Percentiles rank a stretch among this genome's conserved stretches.
Conservation (phyloP, 2,888 invertebrate genomes). For the Hirtodrosophila duncani region DNA sequence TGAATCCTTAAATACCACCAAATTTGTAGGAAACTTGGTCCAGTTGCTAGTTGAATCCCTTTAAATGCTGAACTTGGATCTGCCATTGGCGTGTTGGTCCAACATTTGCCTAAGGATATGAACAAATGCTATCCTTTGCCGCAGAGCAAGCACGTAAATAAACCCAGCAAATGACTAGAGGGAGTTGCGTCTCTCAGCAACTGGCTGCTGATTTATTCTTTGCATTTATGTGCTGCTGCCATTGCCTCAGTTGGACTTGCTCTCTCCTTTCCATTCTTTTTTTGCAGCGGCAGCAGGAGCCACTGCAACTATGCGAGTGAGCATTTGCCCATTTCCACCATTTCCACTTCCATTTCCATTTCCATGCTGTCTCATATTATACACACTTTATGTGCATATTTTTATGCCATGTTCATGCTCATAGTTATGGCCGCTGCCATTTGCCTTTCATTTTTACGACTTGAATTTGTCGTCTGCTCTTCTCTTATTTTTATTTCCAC, state of each 20-base stretch:
- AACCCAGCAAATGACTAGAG: slow-evolving; percentile 34
- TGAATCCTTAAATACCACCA: too few species aligned
- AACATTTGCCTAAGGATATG: slow-evolving; percentile 7
- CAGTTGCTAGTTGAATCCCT: too few species aligned
- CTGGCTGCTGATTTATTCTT: slow-evolving; percentile 39
- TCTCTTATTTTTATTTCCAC: slow-evolving; percentile 4
- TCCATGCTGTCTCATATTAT: slow-evolving; percentile 42
- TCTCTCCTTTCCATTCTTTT: slow-evolving; percentile 5
- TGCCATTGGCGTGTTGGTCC: too few species aligned
- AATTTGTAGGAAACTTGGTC: too few species aligned
- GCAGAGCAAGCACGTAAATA: slow-evolving; percentile 27
- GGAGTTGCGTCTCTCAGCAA: slow-evolving; percentile 9
- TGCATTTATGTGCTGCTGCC: slow-evolving; percentile 24
- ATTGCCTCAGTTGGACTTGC: slow-evolving; percentile 19
- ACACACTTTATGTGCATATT: slow-evolving; percentile 62
- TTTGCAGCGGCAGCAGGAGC: slow-evolving; percentile 16
- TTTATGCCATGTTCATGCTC: slow-evolving; percentile 34
- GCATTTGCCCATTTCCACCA: too few species aligned
- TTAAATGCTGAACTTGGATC: too few species aligned
- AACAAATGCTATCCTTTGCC: slow-evolving; percentile 1
- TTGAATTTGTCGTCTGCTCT: slow-evolving; percentile 53
- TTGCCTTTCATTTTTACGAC: slow-evolving; percentile 63
- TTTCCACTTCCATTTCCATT: not conserved
- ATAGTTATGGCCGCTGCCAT: slow-evolving; percentile 41
- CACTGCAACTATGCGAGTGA: too few species aligned